Evolutionary conservation across 2,797 vertebrate genomes (phyloP).

Genomic region (Phalloptychus januarius): DNA sequence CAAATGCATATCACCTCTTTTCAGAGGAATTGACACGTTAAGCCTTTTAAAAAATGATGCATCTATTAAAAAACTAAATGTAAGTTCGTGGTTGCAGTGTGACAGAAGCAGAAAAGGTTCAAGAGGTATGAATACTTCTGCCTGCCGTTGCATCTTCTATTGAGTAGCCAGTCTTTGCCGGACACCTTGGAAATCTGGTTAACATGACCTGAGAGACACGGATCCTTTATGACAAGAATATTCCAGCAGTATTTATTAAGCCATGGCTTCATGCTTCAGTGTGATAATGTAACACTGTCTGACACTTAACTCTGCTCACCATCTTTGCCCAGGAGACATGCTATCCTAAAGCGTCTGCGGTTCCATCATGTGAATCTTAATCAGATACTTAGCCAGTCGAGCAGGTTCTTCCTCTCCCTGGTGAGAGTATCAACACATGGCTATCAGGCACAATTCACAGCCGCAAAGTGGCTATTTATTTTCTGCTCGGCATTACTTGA

Average conservation of each 20-base stretch:
- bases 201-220: constrained; percentile 43
- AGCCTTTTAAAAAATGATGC: not conserved
- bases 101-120: not conserved
- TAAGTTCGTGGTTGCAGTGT: not conserved
- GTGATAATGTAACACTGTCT: constrained; percentile 72
- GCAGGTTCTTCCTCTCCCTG: constrained; percentile 74
- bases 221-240: constrained; percentile 46
- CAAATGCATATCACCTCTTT: too few relatives aligned
- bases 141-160: not conserved
- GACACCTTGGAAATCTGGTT: constrained; percentile 42
- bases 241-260: constrained; percentile 63
- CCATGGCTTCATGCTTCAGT: constrained; percentile 57
- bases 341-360: constrained; percentile 73
- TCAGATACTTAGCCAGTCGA: constrained; percentile 77
- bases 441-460: constrained; percentile 78
- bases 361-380: constrained; percentile 80
- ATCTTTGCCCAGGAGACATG: constrained; percentile 76
- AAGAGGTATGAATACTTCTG: not conserved
- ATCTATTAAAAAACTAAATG: not conserved
- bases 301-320: constrained; percentile 77
- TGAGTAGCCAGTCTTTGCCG: constrained; percentile 25
- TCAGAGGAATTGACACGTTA: not conserved
- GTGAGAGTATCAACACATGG: constrained; percentile 80
- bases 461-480: constrained; percentile 80
- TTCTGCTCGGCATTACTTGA: constrained; percentile 77